Percentiles rank a stretch among this genome's conserved stretches.
Evolutionary conservation across 2,797 vertebrate species (phyloP).

Genomic region (Sebastes vulpes): DNA sequence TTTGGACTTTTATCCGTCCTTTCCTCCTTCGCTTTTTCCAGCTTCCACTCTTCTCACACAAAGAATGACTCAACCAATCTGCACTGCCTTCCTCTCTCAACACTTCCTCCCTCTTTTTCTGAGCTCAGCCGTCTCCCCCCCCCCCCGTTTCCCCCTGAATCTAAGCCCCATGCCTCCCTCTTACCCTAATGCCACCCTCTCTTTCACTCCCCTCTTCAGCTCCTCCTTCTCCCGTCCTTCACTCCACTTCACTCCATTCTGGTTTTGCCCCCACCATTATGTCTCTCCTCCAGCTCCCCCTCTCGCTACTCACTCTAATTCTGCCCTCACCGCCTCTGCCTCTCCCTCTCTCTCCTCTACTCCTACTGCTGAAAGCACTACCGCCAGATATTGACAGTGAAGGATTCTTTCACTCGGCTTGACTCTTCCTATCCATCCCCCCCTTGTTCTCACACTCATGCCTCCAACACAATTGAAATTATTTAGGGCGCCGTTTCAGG

Average conservation of each 20-base stretch:
- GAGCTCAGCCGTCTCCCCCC: neutral
- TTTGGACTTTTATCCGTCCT: conserved; percentile 33
- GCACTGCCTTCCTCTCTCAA: neutral
- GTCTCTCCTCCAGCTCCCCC: conserved; percentile 52
- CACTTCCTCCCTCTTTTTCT: conserved; percentile 13
- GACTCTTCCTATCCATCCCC: conserved; percentile 48
- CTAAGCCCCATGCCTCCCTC: conserved; percentile 56
- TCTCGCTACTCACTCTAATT: conserved; percentile 64
- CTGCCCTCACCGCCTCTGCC: conserved; percentile 54
- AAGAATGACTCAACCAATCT: conserved; percentile 46
- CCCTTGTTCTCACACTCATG: conserved; percentile 41
- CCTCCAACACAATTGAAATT: conserved; percentile 49
- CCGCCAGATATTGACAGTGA: conserved; percentile 64
- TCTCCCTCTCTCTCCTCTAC: conserved; percentile 33
- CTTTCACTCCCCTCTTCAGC: conserved; percentile 54
- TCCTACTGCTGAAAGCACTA: conserved; percentile 53
- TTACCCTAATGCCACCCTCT: conserved; percentile 63
- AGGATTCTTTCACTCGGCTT: conserved; percentile 68
- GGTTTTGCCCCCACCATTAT: conserved; percentile 64
- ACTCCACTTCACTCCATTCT: conserved; percentile 65
- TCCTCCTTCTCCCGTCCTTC: conserved; percentile 54
- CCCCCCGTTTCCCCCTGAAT: neutral
- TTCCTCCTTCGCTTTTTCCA: conserved; percentile 14
- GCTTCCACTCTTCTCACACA: conserved; percentile 32
- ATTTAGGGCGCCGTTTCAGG: conserved; percentile 33